Conservation (phyloP, 2,797 vertebrate species). For the Phoebastria nigripes region DNA sequence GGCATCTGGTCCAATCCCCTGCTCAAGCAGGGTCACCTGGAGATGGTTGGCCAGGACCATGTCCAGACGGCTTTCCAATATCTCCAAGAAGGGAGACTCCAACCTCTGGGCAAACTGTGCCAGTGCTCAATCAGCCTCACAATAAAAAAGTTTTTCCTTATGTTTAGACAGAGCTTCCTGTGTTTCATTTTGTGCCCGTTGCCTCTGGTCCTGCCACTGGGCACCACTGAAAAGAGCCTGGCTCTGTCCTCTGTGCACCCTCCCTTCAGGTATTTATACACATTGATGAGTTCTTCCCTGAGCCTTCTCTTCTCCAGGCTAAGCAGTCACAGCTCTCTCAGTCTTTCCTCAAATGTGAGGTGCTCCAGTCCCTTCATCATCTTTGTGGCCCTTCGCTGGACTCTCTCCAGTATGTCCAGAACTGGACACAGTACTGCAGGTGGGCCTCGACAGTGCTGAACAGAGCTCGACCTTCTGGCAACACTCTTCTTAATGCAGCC, state of each 20-base stretch:
- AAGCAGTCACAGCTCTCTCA: neutral
- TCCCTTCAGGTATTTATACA: neutral
- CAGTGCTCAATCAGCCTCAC: neutral
- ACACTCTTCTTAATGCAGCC: neutral
- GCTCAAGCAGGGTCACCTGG: neutral
- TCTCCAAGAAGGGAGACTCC: neutral
- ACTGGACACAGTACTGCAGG: neutral
- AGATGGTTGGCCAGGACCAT: neutral
- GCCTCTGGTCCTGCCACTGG: neutral
- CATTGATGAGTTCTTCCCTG: neutral
- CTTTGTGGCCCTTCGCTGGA: neutral
- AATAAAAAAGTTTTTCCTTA: neutral
- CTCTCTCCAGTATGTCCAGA: neutral
- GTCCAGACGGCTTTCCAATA: neutral
- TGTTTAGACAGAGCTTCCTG: neutral
- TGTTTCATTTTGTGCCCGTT: neutral
- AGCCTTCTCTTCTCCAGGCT: neutral
- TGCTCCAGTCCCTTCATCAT: neutral
- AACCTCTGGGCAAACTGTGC: neutral
- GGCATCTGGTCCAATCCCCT: neutral
- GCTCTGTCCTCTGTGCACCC: neutral
- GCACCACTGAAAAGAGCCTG: neutral
- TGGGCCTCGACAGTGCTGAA: neutral
- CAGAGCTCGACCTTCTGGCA: neutral
- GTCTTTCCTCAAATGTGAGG: neutral